Conservation (phyloP, 2,113 vertebrate genomes). For the Zapornia atra region DNA sequence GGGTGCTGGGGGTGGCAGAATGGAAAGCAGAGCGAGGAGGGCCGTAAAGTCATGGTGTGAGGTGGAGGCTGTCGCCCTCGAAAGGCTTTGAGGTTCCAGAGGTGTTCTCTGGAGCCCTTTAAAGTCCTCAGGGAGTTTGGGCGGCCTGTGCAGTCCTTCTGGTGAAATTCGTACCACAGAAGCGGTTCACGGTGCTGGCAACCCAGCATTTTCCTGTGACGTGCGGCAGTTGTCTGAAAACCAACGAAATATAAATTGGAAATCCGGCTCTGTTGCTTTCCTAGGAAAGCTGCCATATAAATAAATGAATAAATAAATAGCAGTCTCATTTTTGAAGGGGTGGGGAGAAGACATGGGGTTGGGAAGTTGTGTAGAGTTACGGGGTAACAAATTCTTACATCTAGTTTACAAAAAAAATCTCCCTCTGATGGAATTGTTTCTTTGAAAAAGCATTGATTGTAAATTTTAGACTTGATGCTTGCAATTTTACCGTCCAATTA, state of each 20-base stretch:
- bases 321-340: background rate
- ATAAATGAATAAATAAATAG: background rate
- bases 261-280: background rate
- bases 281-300: background rate
- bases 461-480: background rate
- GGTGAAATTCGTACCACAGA: background rate
- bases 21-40: background rate
- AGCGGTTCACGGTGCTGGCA: background rate
- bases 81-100: rapidly evolving
- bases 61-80: background rate
- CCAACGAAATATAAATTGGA: background rate
- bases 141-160: background rate
- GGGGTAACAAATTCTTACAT: background rate
- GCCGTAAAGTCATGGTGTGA: rapidly evolving
- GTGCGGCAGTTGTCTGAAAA: background rate
- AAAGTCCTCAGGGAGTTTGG: rapidly evolving
- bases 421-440: background rate
- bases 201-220: rapidly evolving
- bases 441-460: background rate
- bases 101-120: too few species aligned
- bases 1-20: background rate
- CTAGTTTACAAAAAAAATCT: background rate
- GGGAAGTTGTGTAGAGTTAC: background rate
- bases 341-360: background rate
- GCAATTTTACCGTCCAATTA: background rate